Evolutionary conservation across 1,140 invertebrate genomes (phyloP).

Genomic region (Drosophila nannoptera): DNA sequence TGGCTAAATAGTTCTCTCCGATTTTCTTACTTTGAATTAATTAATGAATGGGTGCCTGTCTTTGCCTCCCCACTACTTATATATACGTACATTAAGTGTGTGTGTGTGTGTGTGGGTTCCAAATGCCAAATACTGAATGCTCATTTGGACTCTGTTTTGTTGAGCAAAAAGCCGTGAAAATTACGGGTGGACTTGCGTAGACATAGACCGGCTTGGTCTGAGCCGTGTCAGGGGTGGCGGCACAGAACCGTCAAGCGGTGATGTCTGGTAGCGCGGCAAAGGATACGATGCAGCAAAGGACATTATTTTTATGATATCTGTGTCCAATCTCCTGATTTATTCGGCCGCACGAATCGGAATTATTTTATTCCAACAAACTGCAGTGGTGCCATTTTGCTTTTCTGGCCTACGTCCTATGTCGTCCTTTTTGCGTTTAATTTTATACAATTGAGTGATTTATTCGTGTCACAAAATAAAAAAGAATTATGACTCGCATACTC

Average conservation of each 20-base stretch:
- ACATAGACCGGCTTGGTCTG: no score
- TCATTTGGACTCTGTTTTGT: conserved; percentile 30
- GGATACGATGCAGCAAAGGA: conserved; percentile 53
- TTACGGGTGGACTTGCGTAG: conserved; percentile 14
- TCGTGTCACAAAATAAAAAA: conserved; percentile 79
- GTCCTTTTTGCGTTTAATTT: conserved; percentile 76
- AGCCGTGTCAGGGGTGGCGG: conserved; percentile 1
- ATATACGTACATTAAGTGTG: no score
- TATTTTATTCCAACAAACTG: conserved; percentile 61
- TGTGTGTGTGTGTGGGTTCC: background rate
- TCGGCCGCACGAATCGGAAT: conserved; percentile 76
- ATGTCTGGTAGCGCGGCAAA: conserved; percentile 42
- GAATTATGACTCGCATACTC: conserved; percentile 72
- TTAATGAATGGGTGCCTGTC: background rate
- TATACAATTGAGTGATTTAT: conserved; percentile 79
- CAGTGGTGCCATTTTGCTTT: conserved; percentile 64
- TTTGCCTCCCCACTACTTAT: background rate
- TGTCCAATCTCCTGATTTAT: conserved; percentile 79
- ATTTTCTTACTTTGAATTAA: no score
- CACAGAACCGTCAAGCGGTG: conserved; percentile 34
- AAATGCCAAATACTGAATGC: conserved; percentile 39
- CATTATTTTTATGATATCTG: conserved; percentile 79
- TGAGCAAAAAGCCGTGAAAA: conserved; percentile 44
- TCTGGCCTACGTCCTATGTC: conserved; percentile 39
- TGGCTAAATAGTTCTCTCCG: no score